phyloP scores from a whole-genome alignment of 2,888 invertebrate species.

The Lithophane semibrunnea region DNA sequence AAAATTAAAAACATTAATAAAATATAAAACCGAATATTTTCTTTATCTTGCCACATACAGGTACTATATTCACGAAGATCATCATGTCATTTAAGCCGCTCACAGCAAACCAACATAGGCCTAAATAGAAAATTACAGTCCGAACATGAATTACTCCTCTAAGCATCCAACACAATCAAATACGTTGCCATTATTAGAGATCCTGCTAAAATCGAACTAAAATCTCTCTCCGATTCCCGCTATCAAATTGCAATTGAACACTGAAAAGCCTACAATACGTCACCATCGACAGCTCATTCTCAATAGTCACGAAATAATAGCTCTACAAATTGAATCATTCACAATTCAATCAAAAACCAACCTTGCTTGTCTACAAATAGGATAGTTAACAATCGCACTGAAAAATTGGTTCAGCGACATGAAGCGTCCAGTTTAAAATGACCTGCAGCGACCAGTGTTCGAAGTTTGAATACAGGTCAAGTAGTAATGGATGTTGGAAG shows the following conservation, averaged over 20 bases:
- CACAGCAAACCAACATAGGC: not conserved
- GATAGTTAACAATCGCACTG: slow-evolving; percentile 53
- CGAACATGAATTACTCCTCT: slow-evolving; percentile 31
- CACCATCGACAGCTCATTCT: slow-evolving; percentile 86
- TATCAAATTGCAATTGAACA: slow-evolving; percentile 78
- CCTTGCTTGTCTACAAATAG: slow-evolving; percentile 61
- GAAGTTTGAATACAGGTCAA: slow-evolving; percentile 62
- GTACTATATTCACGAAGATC: not conserved
- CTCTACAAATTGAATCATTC: slow-evolving; percentile 46
- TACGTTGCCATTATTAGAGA: slow-evolving; percentile 38
- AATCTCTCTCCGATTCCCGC: slow-evolving; percentile 69
- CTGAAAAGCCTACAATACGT: slow-evolving; percentile 87
- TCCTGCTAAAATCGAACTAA: slow-evolving; percentile 49
- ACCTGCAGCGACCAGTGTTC: slow-evolving; percentile 64
- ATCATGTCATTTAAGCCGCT: not conserved
- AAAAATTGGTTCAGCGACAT: slow-evolving; percentile 67
- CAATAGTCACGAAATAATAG: slow-evolving; percentile 85
- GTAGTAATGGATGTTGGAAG: slow-evolving; percentile 73
- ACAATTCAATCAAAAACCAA: slow-evolving; percentile 61
- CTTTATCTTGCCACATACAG: not conserved
- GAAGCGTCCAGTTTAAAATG: slow-evolving; percentile 72
- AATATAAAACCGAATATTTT: not conserved
- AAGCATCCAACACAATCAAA: slow-evolving; percentile 29
- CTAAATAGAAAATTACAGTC: not conserved
- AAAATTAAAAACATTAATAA: too few relatives aligned